These are phyloP conservation scores for Dermolepida albohirtum DNA, from an alignment of 2,888 invertebrate genomes.

Conservation along the genomic window DNA sequence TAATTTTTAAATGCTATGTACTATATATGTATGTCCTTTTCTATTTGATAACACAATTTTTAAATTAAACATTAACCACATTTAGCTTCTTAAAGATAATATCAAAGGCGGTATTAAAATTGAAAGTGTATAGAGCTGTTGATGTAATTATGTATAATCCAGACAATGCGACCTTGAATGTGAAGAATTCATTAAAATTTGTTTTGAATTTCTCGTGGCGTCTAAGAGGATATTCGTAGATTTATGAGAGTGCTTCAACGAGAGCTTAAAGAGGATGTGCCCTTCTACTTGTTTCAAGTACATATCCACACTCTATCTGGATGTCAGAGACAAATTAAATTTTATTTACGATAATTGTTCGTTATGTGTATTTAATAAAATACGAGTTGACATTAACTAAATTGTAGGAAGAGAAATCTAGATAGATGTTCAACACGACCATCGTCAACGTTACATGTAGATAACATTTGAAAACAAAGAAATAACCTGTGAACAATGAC, in stretches of 20 bases:
- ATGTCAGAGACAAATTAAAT: constrained; percentile 29
- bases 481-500: constrained; percentile 21
- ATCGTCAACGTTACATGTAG: constrained; percentile 3
- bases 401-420: constrained; percentile 17
- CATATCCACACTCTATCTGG: constrained; percentile 11
- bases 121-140: too few species aligned
- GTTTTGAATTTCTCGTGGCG: constrained; percentile 26
- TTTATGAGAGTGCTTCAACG: constrained; percentile 20
- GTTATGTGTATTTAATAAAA: constrained; percentile 28
- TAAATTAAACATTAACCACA: too few species aligned
- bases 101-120: too few species aligned
- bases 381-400: constrained; percentile 24
- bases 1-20: too few species aligned
- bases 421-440: constrained; percentile 15
- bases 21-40: too few species aligned
- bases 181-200: constrained; percentile 12
- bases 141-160: too few species aligned
- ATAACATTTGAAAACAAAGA: constrained; percentile 12
- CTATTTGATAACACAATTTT: too few species aligned
- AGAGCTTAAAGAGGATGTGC: constrained; percentile 32
- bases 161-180: too few species aligned
- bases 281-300: constrained; percentile 24
- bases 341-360: constrained; percentile 31
- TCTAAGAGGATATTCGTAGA: constrained; percentile 21
- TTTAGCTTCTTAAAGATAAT: too few species aligned